A percentile compares a stretch with the other conserved stretches of the same genome.
Evolutionary conservation across 1,140 invertebrate species (phyloP).

Genomic region (Drosophila simulans): DNA sequence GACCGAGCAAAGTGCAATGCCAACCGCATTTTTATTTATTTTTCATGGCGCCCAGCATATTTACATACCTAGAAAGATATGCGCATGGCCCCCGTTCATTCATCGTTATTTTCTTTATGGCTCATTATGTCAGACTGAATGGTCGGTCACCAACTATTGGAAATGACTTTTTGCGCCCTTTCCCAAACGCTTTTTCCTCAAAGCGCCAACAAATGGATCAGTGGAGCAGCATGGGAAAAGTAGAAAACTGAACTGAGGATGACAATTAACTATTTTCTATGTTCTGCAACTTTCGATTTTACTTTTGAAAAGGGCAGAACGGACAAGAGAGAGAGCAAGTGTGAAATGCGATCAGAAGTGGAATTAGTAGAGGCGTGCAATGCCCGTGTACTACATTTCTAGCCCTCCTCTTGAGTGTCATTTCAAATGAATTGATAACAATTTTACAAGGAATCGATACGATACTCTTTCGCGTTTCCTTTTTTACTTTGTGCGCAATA

Average conservation of each 20-base stretch:
- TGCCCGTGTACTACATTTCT: not conserved
- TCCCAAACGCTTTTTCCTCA: not conserved
- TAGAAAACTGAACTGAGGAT: constrained; percentile 22
- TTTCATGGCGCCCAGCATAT: constrained; percentile 1
- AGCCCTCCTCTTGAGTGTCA: not conserved
- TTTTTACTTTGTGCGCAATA: not conserved
- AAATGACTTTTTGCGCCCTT: constrained; percentile 16
- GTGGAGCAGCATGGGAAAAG: constrained; percentile 19
- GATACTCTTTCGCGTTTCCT: no score
- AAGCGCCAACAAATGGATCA: constrained; percentile 23
- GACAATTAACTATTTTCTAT: constrained; percentile 34
- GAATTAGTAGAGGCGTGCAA: not conserved
- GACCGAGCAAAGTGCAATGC: constrained; percentile 44
- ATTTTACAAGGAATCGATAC: no score
- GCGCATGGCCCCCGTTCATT: not conserved
- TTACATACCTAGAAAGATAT: not conserved
- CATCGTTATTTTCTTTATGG: constrained; percentile 19
- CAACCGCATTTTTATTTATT: constrained; percentile 45
- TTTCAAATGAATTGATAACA: no score
- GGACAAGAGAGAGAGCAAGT: constrained; percentile 16
- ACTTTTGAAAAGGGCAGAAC: not conserved
- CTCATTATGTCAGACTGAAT: constrained; percentile 62
- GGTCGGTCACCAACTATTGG: constrained; percentile 27
- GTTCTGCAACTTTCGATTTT: constrained; percentile 39
- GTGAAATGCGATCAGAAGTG: constrained; percentile 23